Evolutionary conservation across 2,888 invertebrate genomes (phyloP), one percentile per base, ranked within the genome.

Genomic region (Agriotes lineatus): DNA sequence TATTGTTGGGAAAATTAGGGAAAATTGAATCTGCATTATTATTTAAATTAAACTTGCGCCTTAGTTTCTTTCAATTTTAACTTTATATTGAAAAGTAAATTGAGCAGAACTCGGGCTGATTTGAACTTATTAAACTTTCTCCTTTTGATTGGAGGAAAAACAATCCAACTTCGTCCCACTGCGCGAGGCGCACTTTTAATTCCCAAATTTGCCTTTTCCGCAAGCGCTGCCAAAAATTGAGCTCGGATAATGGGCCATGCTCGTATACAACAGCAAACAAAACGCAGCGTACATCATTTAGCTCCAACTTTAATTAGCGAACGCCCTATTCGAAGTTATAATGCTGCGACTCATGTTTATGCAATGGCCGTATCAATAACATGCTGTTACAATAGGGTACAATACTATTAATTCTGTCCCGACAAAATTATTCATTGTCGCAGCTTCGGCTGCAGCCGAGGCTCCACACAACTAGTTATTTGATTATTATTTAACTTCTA

Each of bases 41-140:
- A 60, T 60, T 60, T 45, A 60, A 60, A 60, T 60, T 60, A 42
- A 48, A 60, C 59, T 48, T 48, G 18, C 45, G 45, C 30, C 57
- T 54, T 42, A 58, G 39, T 58, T 58, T 58, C 22, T 42, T 58
- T 58, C 42, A 42, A 42, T 58, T 39, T 58, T 58, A 58, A 58
- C n/a, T 42, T 58, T 58, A 19, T 58, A 58, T 58, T 39, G 42
- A 30, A 58, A 42, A 58, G 42, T 25, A 42, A 39, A 58, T 58
- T 58, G 57, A 16, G 22, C 14, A 42, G 22, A 58, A 39, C 19
- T 54, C 19, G 54, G 25, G 35, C 4, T 25, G 5, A 54, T 37
- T 54, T 54, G 3, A 20, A 39, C 25, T 57, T 57, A 12, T 39
- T 57, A 39, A 33, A 19, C n/a, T 56, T 39, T 37, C 5, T 37